phyloP scores from a whole-genome alignment of 2,888 invertebrate species.

The Meloe dianella region DNA sequence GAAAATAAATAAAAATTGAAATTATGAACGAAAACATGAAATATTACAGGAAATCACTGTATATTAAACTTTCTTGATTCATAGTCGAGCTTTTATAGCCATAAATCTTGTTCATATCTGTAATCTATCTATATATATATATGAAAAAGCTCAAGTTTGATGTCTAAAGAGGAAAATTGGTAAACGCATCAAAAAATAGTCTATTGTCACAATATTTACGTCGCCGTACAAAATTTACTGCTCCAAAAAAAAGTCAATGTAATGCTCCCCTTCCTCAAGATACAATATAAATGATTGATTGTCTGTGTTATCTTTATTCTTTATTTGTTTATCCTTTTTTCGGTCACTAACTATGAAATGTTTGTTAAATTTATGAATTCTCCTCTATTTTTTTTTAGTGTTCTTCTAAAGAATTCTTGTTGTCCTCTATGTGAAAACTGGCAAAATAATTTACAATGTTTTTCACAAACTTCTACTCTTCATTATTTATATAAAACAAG shows the following conservation, averaged over 20 bases:
- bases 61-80: background rate
- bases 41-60: constrained; percentile 2
- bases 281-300: constrained; percentile 1
- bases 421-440: background rate
- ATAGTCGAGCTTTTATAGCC: background rate
- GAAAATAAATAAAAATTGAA: background rate
- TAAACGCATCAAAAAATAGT: background rate
- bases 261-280: background rate
- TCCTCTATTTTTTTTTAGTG: background rate
- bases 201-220: background rate
- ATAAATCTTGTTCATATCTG: background rate
- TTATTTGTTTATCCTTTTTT: background rate
- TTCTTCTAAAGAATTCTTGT: background rate
- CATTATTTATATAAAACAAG: constrained; percentile 6
- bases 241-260: background rate
- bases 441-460: background rate
- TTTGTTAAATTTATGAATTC: background rate
- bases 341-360: background rate
- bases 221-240: background rate
- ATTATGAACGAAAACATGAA: background rate
- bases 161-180: background rate
- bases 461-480: background rate
- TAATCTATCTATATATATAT: background rate
- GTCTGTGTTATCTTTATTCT: background rate
- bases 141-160: background rate